These are phyloP conservation scores for Bambusicola thoracicus DNA, from an alignment of 2,113 vertebrate species.

Conservation along the genomic window DNA sequence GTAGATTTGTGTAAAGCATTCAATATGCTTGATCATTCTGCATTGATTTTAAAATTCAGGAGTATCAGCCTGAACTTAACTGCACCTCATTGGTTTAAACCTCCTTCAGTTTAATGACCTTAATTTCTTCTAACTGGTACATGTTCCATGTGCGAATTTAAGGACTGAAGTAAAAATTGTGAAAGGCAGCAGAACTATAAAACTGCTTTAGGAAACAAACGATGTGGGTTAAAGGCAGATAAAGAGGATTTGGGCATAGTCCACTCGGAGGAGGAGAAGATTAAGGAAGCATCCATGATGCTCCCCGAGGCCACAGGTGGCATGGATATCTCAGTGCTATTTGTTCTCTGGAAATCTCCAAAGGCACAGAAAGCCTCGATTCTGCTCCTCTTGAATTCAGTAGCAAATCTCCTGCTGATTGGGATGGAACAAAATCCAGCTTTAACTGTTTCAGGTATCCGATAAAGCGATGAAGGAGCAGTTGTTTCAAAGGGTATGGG, in stretches of 20 bases:
- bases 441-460: neutral
- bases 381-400: neutral
- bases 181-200: neutral
- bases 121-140: constrained; percentile 22
- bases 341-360: neutral
- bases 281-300: neutral
- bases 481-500: constrained; percentile 25
- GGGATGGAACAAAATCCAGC: neutral
- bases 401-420: neutral
- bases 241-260: neutral
- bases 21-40: constrained; percentile 42
- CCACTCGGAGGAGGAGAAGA: neutral
- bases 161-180: neutral
- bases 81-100: constrained; percentile 18
- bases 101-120: neutral
- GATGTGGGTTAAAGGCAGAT: neutral
- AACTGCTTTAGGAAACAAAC: neutral
- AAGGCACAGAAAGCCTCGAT: neutral
- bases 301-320: neutral
- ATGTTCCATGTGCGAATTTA: constrained; percentile 10
- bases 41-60: constrained; percentile 64
- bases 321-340: neutral
- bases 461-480: neutral
- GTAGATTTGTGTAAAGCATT: constrained; percentile 38
- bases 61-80: constrained; percentile 17